Evolutionary conservation across 2,888 invertebrate species (phyloP).

Genomic region (Morpho achilles): DNA sequence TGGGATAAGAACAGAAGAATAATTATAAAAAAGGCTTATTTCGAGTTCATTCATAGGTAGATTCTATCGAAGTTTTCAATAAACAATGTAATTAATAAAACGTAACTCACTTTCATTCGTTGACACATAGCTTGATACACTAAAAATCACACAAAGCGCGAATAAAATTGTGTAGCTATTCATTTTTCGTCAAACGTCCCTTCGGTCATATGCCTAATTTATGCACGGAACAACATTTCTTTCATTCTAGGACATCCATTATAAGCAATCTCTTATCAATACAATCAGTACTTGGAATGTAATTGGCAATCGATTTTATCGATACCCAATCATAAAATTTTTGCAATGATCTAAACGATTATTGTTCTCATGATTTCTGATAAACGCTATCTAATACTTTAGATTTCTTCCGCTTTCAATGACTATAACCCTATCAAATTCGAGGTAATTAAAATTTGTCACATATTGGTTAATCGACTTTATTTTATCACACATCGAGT

Average conservation of each 20-base stretch:
- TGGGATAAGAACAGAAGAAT: too few relatives aligned
- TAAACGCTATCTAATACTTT: neutral
- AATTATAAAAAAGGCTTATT: neutral
- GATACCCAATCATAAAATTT: constrained; percentile 5
- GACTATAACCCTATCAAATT: neutral
- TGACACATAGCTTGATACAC: constrained; percentile 14
- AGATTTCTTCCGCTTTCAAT: neutral
- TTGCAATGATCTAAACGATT: constrained; percentile 11
- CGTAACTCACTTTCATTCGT: constrained; percentile 32
- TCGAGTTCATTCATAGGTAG: too few relatives aligned
- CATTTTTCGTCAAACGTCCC: constrained; percentile 8
- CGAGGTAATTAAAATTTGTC: too few relatives aligned
- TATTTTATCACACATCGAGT: too few relatives aligned
- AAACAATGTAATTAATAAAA: neutral
- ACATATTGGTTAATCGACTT: too few relatives aligned
- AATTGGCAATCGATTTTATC: constrained; percentile 13
- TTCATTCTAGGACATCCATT: neutral
- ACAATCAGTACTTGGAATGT: constrained; percentile 2
- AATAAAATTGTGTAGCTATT: constrained; percentile 11
- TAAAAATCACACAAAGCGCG: constrained; percentile 11
- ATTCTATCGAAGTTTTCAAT: too few relatives aligned
- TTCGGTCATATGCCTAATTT: neutral
- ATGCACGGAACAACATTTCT: too few relatives aligned
- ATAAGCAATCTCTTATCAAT: constrained; percentile 7
- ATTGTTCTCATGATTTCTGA: constrained; percentile 4